A percentile compares a stretch with the other conserved stretches of the same genome.
Conservation (phyloP, 2,797 vertebrate genomes). For the Tragopan temminckii region DNA sequence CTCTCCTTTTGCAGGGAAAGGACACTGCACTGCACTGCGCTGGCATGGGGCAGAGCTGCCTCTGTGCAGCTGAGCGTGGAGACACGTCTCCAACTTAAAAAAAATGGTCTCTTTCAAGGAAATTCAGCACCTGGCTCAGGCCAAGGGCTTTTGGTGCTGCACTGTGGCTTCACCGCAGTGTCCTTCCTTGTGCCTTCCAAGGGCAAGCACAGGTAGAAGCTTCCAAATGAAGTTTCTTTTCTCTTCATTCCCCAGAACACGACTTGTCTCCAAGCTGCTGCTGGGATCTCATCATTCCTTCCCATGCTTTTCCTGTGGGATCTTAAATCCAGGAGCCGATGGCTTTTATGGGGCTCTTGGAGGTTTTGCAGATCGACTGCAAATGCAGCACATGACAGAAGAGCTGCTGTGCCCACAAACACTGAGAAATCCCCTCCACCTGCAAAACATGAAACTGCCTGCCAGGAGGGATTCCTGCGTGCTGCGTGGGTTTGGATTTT, state of each 20-base stretch:
- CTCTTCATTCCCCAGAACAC: not conserved
- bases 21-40: not conserved
- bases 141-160: not conserved
- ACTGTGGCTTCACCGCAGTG: accelerated
- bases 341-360: not conserved
- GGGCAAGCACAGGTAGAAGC: not conserved
- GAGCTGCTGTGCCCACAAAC: not conserved
- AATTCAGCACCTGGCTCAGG: not conserved
- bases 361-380: not conserved
- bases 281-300: not conserved
- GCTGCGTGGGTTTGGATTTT: not conserved
- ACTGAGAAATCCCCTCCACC: not conserved
- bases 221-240: not conserved
- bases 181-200: not conserved
- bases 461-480: not conserved
- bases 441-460: not conserved
- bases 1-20: not conserved
- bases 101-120: not conserved
- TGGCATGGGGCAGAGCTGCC: not conserved
- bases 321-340: not conserved
- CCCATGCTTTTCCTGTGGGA: not conserved
- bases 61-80: not conserved
- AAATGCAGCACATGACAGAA: not conserved
- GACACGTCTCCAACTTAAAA: not conserved
- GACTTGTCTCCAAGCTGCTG: too few relatives aligned